Conservation (phyloP, 2,797 vertebrate species). For the Rhinatrema bivittatum region DNA sequence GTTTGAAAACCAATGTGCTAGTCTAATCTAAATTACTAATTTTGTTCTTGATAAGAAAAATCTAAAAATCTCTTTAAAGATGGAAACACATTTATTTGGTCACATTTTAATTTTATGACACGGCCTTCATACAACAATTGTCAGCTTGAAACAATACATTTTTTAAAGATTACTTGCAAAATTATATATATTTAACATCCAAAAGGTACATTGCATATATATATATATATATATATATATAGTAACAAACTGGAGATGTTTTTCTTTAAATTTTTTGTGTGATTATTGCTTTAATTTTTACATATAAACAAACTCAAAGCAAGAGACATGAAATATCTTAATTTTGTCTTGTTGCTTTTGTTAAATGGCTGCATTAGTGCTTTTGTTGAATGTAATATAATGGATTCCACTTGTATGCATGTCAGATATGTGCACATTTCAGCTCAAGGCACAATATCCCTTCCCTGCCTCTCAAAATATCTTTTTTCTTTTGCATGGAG, state of each 20-base stretch:
- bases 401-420: too few relatives aligned
- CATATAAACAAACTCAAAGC: constrained; percentile 48
- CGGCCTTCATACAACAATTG: constrained; percentile 70
- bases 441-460: too few relatives aligned
- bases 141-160: constrained; percentile 68
- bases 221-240: too few relatives aligned
- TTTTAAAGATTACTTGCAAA: constrained; percentile 81
- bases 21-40: too few relatives aligned
- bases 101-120: constrained; percentile 82
- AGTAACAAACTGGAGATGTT: too few relatives aligned
- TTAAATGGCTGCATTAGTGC: constrained; percentile 52
- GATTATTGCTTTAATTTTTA: constrained; percentile 58
- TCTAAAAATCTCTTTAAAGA: too few relatives aligned
- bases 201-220: constrained; percentile 92
- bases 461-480: too few relatives aligned
- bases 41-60: too few relatives aligned
- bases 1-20: too few relatives aligned
- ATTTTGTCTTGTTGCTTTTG: constrained; percentile 6
- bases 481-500: too few relatives aligned
- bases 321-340: constrained; percentile 19
- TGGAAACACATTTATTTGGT: constrained; percentile 83
- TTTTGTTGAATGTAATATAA: constrained; percentile 37
- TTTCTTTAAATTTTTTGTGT: constrained; percentile 46
- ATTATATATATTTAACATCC: constrained; percentile 91
- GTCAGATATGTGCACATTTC: too few relatives aligned